phyloP scores from a whole-genome alignment of 2,113 vertebrate species.

The Amphilophus citrinellus region DNA sequence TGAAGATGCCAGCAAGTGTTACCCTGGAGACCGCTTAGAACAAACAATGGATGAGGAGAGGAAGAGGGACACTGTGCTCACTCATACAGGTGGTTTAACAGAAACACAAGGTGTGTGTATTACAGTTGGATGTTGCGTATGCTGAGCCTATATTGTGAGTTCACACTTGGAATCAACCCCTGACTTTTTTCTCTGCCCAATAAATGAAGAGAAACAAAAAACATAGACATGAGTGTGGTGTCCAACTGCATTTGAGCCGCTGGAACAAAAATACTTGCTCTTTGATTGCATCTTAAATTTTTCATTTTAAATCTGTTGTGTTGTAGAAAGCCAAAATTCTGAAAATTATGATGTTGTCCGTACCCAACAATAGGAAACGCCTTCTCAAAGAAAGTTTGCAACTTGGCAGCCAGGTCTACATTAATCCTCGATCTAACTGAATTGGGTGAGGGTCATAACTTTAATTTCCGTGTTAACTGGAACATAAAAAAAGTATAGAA shows the following conservation, averaged over 20 bases:
- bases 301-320: not conserved
- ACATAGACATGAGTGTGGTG: too few relatives aligned
- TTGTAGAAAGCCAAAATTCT: not conserved
- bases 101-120: not conserved
- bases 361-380: not conserved
- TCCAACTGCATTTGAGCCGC: not conserved
- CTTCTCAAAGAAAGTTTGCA: not conserved
- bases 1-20: slow-evolving; percentile 65
- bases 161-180: not conserved
- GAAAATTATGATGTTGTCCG: not conserved
- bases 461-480: too few relatives aligned
- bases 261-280: not conserved
- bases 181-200: not conserved
- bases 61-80: slow-evolving; percentile 29
- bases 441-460: too few relatives aligned
- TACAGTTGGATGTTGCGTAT: not conserved
- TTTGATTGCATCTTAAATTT: not conserved
- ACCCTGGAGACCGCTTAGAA: slow-evolving; percentile 58
- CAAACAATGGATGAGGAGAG: slow-evolving; percentile 38
- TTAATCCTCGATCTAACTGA: too few relatives aligned
- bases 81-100: slow-evolving; percentile 59
- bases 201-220: too few relatives aligned
- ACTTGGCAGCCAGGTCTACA: too few relatives aligned
- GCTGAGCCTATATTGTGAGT: not conserved
- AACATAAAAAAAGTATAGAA: too few relatives aligned